Evolutionary conservation across 1,140 invertebrate species (phyloP).

Genomic region (Eupeodes corollae): DNA sequence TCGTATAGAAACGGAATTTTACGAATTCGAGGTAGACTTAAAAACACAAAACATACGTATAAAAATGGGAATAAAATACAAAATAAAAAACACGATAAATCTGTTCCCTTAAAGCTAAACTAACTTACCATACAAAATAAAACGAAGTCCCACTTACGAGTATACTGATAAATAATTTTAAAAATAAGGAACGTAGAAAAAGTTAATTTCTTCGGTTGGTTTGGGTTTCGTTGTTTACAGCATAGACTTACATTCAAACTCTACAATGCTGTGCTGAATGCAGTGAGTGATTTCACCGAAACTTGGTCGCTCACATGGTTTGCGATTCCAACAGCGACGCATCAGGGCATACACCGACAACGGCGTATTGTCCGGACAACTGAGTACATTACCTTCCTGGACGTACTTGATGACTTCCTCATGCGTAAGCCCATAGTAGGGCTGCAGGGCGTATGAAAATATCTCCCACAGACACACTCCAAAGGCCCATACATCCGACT

Average conservation of each 20-base stretch:
- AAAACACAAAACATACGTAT: too few species aligned
- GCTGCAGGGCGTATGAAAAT: conserved; percentile 85
- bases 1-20: too few species aligned
- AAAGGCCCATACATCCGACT: conserved; percentile 90
- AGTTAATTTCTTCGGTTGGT: not conserved
- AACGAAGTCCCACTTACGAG: too few species aligned
- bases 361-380: conserved; percentile 81
- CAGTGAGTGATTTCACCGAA: conserved; percentile 47
- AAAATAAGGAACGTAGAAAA: not conserved
- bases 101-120: too few species aligned
- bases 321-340: conserved; percentile 84
- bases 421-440: conserved; percentile 90
- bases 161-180: not conserved
- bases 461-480: conserved; percentile 91
- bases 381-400: conserved; percentile 79
- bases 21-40: too few species aligned
- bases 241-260: conserved; percentile 32
- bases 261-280: conserved; percentile 33
- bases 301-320: conserved; percentile 69
- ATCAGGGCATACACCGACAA: conserved; percentile 84
- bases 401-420: conserved; percentile 89
- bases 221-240: conserved; percentile 12
- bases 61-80: too few species aligned
- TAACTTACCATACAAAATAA: too few species aligned
- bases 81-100: too few species aligned